A percentile compares a stretch with the other conserved stretches of the same genome.
phyloP scores from a whole-genome alignment of 2,888 invertebrate genomes.

The Sinopyrophorus schimmeli region DNA sequence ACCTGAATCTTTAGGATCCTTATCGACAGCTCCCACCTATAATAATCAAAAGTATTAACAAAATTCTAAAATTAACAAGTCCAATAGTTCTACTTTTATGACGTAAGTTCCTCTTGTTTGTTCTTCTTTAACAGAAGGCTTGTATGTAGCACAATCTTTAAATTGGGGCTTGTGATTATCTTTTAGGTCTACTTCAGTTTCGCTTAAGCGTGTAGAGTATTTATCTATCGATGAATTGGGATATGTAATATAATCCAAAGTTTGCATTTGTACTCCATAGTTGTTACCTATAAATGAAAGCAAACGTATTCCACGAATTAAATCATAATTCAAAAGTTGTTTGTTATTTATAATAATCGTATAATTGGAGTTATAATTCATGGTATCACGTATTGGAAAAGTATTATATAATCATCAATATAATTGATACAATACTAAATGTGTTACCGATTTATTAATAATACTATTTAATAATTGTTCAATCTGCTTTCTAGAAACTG shows the following conservation, averaged over 20 bases:
- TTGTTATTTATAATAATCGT: no score
- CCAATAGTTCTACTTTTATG: constrained; percentile 66
- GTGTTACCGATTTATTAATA: no score
- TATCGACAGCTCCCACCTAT: constrained; percentile 73
- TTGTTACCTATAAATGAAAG: constrained; percentile 1
- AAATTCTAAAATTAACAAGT: neutral
- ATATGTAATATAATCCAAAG: constrained; percentile 7
- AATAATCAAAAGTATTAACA: constrained; percentile 22
- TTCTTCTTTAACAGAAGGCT: constrained; percentile 79
- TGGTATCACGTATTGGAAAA: no score
- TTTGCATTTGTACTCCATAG: constrained; percentile 4
- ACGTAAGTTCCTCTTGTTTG: constrained; percentile 70
- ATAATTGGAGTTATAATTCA: no score
- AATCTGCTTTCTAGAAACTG: no score
- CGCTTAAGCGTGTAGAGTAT: constrained; percentile 5
- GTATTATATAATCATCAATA: no score
- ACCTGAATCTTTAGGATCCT: constrained; percentile 74
- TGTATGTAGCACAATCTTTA: constrained; percentile 79
- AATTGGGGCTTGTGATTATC: constrained; percentile 90
- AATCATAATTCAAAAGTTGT: neutral
- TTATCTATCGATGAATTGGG: neutral
- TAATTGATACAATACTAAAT: no score
- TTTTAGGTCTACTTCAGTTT: constrained; percentile 18
- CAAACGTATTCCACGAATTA: no score
- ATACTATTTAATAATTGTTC: no score